phyloP scores from a whole-genome alignment of 1,140 invertebrate genomes.

The Aphis gossypii region DNA sequence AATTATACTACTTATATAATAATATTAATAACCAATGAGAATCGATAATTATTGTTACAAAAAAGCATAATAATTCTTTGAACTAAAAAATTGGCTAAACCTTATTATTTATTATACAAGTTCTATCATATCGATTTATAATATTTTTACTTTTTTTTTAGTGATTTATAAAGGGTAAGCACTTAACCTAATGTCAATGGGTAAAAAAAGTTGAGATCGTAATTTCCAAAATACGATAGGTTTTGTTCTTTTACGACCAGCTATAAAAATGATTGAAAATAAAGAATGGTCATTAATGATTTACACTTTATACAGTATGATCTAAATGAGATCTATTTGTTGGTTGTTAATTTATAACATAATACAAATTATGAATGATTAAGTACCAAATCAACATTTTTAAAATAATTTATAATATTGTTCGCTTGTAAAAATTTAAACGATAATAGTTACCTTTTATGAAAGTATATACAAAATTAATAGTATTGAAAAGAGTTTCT shows the following conservation, averaged over 20 bases:
- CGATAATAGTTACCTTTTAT: neutral
- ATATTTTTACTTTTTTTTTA: neutral
- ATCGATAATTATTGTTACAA: neutral
- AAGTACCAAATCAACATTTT: neutral
- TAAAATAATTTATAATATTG: neutral
- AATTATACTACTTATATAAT: no score
- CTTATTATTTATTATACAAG: neutral
- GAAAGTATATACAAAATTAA: neutral
- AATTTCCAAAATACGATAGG: neutral
- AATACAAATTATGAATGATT: neutral
- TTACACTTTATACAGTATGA: neutral
- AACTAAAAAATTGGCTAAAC: neutral
- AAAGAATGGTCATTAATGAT: neutral
- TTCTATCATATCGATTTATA: neutral
- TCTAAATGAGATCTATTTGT: neutral
- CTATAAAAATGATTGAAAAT: neutral
- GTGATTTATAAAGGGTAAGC: neutral
- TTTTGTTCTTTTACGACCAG: neutral
- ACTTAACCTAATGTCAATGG: neutral
- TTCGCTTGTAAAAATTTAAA: neutral
- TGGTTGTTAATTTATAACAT: neutral
- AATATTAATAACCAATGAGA: neutral
- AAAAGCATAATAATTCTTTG: neutral
- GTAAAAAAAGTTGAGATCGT: neutral
- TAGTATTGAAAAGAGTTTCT: neutral